Percentiles rank a stretch among this genome's conserved stretches.
These are phyloP conservation scores for Pantherophis vulpinus DNA, from an alignment of 2,797 vertebrate genomes.

Conservation along the genomic window DNA sequence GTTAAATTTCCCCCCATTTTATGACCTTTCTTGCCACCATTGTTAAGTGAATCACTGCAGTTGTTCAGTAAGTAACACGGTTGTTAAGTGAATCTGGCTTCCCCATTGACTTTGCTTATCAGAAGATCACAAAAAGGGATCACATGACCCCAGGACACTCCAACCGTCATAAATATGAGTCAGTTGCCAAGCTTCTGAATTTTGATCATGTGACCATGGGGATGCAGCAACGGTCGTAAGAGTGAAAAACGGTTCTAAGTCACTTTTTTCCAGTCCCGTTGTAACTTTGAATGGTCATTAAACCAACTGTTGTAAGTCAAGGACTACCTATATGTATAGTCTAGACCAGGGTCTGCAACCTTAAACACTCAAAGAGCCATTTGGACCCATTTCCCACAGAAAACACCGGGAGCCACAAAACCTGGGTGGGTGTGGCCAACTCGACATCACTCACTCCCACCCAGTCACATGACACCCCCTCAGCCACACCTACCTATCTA, in stretches of 20 bases:
- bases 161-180: background rate
- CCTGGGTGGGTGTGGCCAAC: no score
- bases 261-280: background rate
- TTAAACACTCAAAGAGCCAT: no score
- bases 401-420: no score
- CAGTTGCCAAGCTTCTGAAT: background rate
- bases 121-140: background rate
- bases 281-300: background rate
- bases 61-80: background rate
- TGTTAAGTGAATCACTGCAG: background rate
- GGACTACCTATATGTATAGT: background rate
- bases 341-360: no score
- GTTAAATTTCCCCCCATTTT: background rate
- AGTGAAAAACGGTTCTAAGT: background rate
- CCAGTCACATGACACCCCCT: no score
- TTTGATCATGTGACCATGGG: background rate
- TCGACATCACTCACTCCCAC: no score
- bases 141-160: background rate
- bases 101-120: background rate
- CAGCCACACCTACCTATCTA: no score
- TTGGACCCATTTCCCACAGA: no score
- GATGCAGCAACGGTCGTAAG: background rate
- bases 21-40: background rate
- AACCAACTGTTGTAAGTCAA: background rate
- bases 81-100: background rate